Evolutionary conservation across 2,797 vertebrate genomes (phyloP).

Genomic region (Glossophaga mutica): DNA sequence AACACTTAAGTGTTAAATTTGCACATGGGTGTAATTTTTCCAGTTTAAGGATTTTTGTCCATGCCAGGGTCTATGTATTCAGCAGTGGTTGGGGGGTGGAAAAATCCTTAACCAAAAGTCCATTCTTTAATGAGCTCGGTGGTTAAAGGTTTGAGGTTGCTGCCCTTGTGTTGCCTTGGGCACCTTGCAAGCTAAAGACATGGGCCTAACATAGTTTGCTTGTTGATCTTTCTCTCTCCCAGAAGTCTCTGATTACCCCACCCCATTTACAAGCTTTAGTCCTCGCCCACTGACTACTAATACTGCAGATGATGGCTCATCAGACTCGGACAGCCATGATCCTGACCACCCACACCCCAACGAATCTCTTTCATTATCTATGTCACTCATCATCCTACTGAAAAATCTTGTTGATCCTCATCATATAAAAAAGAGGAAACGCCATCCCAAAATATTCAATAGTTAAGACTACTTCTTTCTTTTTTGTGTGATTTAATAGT

Average conservation of each 20-base stretch:
- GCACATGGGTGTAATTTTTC: slow-evolving; percentile 37
- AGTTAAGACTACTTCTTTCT: not conserved
- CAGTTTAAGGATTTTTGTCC: slow-evolving; percentile 27
- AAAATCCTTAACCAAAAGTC: not conserved
- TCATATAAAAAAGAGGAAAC: not conserved
- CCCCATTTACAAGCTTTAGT: not conserved
- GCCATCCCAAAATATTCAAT: not conserved
- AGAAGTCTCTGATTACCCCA: not conserved
- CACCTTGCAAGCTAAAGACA: not conserved
- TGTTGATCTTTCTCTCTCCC: not conserved
- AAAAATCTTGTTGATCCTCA: not conserved
- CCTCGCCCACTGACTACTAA: not conserved
- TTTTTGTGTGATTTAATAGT: not conserved
- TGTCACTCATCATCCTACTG: not conserved
- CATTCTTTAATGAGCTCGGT: slow-evolving; percentile 1
- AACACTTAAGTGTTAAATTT: slow-evolving; percentile 66
- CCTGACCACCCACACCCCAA: not conserved
- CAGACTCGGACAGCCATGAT: not conserved
- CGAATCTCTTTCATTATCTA: not conserved
- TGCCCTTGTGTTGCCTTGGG: not conserved
- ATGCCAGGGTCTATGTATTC: not conserved
- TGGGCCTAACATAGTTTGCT: not conserved
- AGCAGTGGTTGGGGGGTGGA: not conserved
- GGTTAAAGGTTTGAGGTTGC: not conserved
- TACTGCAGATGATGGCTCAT: not conserved